Evolutionary conservation across 2,113 vertebrate genomes (phyloP), one percentile per base, ranked within the genome.

Genomic region (Labrus mixtus): DNA sequence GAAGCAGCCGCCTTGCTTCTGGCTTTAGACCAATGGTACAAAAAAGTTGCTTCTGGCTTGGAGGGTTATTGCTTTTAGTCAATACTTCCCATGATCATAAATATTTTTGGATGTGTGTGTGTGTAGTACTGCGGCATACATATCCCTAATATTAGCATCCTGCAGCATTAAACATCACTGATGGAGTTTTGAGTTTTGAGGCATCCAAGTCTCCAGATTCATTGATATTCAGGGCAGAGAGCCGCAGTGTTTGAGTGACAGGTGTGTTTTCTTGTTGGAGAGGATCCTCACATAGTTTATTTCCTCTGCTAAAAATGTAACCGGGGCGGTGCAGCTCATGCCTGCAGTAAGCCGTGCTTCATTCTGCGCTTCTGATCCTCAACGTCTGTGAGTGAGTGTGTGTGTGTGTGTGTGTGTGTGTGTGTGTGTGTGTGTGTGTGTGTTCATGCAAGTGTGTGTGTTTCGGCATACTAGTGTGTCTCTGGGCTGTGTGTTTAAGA

Each of bases 241-340:
- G 62, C 83, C 61, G 13, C 62, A 4, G 15, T 4, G n/a, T 90
- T 87, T 93, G 90, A 93, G 84, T 93, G 92, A 89, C 90, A 91
- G 90, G 83, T 91, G 81, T 55, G 73, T 86, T 87, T 89, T 83
- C 87, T 91, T 90, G 87, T 89, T 78, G 50, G 79, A 89, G 86
- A 82, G 65, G 63, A 79, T 68, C 79, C 74, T 87, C 67, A 89
- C 80, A 91, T 84, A 90, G 87, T 85, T 88, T 83, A 84, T 87
- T 89, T 85, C 68, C 78, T 68, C 81, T 78, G 84, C 90, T 92
- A 91, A 90, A 92, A 90, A 90, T 92, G 87, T 87, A 93, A 90
- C 79, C 84, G 58, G 79, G 89, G 82, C 65, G 82, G 73, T 78
- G 84, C 87, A 83, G 83, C 90, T 85, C 83, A 79, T 81, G 90